These are phyloP conservation scores for Glandiceps talaboti DNA, from an alignment of 53 echinoderm and acorn worm species.

Conservation along the genomic window DNA sequence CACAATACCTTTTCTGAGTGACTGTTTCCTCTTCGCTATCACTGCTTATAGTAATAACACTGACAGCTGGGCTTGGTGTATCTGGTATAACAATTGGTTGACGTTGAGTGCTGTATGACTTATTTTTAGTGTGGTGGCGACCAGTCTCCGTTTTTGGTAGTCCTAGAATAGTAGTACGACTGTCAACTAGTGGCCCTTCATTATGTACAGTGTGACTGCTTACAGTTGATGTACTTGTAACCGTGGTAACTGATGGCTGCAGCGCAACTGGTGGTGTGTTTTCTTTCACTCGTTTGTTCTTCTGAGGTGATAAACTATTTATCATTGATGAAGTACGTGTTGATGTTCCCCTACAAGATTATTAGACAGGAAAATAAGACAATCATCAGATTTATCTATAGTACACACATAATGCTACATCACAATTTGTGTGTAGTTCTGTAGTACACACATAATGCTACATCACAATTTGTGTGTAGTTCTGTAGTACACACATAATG, in stretches of 20 bases:
- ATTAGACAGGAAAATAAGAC: no score
- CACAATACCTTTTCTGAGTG: not conserved
- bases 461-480: no score
- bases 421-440: no score
- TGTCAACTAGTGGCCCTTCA: conserved; percentile 10
- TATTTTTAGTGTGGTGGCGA: not conserved
- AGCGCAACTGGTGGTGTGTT: conserved; percentile 50
- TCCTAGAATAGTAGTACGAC: conserved; percentile 4
- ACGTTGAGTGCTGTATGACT: conserved; percentile 54
- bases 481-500: no score
- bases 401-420: no score
- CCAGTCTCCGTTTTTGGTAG: conserved; percentile 5
- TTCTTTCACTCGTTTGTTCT: conserved; percentile 80
- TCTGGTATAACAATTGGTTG: conserved; percentile 91
- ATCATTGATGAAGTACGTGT: conserved; percentile 64
- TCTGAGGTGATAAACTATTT: conserved; percentile 96
- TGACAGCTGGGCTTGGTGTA: conserved; percentile 74
- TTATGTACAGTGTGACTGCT: no score
- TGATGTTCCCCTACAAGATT: conserved; percentile 24
- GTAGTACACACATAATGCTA: no score
- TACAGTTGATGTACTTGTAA: not conserved
- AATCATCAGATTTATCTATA: no score
- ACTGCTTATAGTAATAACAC: conserved; percentile 92
- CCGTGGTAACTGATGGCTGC: conserved; percentile 10
- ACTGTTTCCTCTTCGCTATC: conserved; percentile 86